A percentile compares a stretch with the other conserved stretches of the same genome.
These are phyloP conservation scores for Megaceryle maxima DNA, from an alignment of 2,113 vertebrate genomes.

Conservation along the genomic window DNA sequence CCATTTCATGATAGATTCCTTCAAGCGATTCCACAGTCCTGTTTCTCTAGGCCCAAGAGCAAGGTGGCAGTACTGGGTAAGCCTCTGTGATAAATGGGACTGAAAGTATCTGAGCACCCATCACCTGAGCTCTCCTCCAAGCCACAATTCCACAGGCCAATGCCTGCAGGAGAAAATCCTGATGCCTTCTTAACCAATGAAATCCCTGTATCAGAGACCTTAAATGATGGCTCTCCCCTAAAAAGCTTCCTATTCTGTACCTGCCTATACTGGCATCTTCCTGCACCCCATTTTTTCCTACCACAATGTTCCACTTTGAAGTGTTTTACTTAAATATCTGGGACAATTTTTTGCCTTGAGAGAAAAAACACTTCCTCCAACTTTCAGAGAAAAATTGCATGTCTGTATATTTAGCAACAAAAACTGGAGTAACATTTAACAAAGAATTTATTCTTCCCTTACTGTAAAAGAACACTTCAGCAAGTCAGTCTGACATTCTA, in stretches of 20 bases:
- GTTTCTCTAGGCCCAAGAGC: background rate
- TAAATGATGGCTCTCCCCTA: background rate
- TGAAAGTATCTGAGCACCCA: background rate
- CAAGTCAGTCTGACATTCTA: background rate
- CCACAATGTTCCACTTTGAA: background rate
- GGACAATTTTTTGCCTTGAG: slow-evolving; percentile 18
- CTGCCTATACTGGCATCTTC: background rate
- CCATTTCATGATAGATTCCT: background rate
- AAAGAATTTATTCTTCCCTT: slow-evolving; percentile 5
- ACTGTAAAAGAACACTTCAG: background rate
- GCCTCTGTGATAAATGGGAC: too few relatives aligned
- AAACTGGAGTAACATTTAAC: slow-evolving; percentile 7
- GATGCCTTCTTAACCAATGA: background rate
- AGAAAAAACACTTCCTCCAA: slow-evolving; percentile 5
- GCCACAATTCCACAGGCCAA: background rate
- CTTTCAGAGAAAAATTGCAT: background rate
- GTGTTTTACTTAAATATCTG: slow-evolving; percentile 9
- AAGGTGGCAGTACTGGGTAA: background rate
- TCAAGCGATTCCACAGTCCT: background rate
- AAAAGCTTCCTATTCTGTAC: background rate
- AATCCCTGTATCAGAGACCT: background rate
- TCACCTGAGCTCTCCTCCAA: background rate
- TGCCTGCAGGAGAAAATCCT: background rate
- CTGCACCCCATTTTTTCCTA: background rate
- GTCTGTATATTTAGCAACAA: slow-evolving; percentile 38